Conservation (phyloP, 2,113 vertebrate genomes). For the Ibidorhyncha struthersii region DNA sequence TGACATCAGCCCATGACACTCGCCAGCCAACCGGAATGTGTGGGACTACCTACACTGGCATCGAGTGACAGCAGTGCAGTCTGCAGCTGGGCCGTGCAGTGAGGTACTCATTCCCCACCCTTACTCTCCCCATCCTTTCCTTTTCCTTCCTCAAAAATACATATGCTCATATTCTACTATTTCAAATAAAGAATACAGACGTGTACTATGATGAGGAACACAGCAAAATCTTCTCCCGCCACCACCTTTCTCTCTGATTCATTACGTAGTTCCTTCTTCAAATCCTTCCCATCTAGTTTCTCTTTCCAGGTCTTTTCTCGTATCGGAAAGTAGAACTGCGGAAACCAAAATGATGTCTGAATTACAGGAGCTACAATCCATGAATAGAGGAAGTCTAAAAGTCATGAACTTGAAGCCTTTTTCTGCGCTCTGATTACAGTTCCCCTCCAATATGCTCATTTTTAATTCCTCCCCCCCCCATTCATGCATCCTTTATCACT, state of each 20-base stretch:
- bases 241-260: background rate
- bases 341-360: background rate
- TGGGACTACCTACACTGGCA: rapidly evolving
- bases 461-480: rapidly evolving
- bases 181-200: background rate
- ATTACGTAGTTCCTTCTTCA: background rate
- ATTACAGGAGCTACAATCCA: background rate
- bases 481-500: background rate
- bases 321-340: background rate
- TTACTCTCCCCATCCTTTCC: background rate
- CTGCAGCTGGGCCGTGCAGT: background rate
- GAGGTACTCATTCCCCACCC: background rate
- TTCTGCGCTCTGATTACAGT: background rate
- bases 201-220: background rate
- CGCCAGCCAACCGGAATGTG: rapidly evolving
- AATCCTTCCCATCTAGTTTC: background rate
- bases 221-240: background rate
- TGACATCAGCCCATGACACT: background rate
- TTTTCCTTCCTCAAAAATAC: background rate
- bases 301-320: background rate
- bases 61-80: background rate
- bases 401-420: background rate
- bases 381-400: background rate
- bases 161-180: background rate
- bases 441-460: background rate